A percentile compares a stretch with the other conserved stretches of the same genome.
Conservation (phyloP, 2,797 vertebrate species). For the Galago senegalensis region DNA sequence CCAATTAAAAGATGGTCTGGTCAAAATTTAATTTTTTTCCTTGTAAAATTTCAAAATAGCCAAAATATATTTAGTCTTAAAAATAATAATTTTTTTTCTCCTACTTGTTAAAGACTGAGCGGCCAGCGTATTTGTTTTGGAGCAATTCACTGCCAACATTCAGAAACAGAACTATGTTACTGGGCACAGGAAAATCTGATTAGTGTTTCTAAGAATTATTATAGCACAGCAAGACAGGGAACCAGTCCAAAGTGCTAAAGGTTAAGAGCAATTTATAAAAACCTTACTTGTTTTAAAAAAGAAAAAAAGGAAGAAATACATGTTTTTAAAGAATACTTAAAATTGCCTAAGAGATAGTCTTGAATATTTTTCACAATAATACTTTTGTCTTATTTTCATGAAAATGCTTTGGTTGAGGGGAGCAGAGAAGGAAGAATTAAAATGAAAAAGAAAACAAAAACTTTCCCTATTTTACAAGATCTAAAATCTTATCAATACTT, state of each 20-base stretch:
- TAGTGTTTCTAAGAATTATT: constrained; percentile 65
- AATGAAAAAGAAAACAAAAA: constrained; percentile 34
- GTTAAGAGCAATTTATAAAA: constrained; percentile 58
- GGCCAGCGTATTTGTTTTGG: background rate
- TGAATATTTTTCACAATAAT: constrained; percentile 41
- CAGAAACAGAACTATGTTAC: constrained; percentile 57
- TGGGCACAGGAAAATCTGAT: constrained; percentile 59
- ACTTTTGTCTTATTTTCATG: constrained; percentile 48
- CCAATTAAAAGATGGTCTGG: constrained; percentile 29
- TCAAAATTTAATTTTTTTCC: constrained; percentile 51
- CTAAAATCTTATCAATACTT: constrained; percentile 39
- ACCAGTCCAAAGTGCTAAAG: constrained; percentile 33
- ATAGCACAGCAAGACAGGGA: constrained; percentile 58
- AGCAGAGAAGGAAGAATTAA: constrained; percentile 43
- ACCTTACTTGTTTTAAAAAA: background rate
- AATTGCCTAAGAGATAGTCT: constrained; percentile 9
- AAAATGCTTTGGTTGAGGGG: constrained; percentile 31
- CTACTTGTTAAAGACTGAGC: constrained; percentile 18
- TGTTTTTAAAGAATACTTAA: constrained; percentile 44
- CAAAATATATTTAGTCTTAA: constrained; percentile 46
- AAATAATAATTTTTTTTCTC: background rate
- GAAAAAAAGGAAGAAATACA: background rate
- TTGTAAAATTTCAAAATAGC: constrained; percentile 15
- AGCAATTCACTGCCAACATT: background rate
- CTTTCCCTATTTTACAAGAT: background rate